Conservation (phyloP, 2,797 vertebrate species). For the Eremophila alpestris region DNA sequence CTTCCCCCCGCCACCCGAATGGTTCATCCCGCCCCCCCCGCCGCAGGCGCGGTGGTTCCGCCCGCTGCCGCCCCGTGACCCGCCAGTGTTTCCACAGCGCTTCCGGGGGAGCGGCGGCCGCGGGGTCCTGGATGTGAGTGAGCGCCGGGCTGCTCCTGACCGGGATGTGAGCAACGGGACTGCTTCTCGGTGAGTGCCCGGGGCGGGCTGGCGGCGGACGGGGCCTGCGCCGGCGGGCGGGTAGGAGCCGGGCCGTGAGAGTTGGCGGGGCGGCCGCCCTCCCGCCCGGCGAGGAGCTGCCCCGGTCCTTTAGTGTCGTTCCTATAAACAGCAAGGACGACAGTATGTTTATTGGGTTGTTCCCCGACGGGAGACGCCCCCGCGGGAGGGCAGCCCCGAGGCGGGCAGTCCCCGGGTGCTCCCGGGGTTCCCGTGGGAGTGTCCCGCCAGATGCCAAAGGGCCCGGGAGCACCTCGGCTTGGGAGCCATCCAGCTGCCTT, state of each 20-base stretch:
- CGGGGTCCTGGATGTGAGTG: not conserved
- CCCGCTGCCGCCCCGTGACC: not conserved
- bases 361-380: not conserved
- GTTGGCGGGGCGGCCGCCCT: too few species aligned
- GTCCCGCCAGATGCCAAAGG: not conserved
- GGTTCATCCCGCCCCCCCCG: not conserved
- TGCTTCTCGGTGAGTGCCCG: not conserved
- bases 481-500: not conserved
- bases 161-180: not conserved
- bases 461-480: not conserved
- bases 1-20: not conserved
- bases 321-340: not conserved
- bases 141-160: not conserved
- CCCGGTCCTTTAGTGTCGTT: not conserved
- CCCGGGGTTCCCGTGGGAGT: not conserved
- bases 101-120: not conserved
- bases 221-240: too few species aligned
- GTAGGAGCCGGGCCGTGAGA: not conserved
- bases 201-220: not conserved
- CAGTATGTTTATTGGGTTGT: not conserved
- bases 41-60: not conserved
- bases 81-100: not conserved
- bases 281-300: too few species aligned
- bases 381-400: not conserved
- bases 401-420: not conserved